Percentiles rank a stretch among this genome's conserved stretches.
These are phyloP conservation scores for Hypsopygia costalis DNA, from an alignment of 2,888 invertebrate species.

Conservation along the genomic window DNA sequence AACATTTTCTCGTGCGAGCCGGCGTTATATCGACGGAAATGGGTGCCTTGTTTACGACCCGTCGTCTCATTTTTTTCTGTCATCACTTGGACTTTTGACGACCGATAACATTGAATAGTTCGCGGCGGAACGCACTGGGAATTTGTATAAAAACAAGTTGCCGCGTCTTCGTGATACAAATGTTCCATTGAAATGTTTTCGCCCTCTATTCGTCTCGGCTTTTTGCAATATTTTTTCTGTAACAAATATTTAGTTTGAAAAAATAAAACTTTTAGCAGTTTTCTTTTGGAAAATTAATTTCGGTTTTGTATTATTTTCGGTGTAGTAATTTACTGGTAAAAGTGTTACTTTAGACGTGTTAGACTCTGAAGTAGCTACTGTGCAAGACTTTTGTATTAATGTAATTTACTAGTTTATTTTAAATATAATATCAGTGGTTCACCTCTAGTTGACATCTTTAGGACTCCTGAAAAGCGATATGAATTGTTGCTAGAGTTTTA, in stretches of 20 bases:
- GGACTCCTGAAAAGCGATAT: background rate
- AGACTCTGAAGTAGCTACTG: no score
- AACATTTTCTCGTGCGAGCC: background rate
- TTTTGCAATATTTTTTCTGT: background rate
- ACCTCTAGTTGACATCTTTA: background rate
- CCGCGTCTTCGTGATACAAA: constrained; percentile 6
- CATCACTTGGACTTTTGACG: constrained; percentile 9
- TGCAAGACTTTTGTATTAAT: no score
- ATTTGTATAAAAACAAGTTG: constrained; percentile 14
- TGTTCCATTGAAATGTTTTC: background rate
- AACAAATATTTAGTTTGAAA: background rate
- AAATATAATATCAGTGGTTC: no score
- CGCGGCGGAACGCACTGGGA: constrained; percentile 1
- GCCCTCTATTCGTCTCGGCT: background rate
- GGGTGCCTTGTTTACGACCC: constrained; percentile 13
- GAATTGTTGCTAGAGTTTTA: background rate
- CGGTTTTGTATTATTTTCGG: no score
- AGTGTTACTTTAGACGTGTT: no score
- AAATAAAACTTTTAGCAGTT: background rate
- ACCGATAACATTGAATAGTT: constrained; percentile 18
- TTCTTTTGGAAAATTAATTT: background rate
- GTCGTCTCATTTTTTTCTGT: constrained; percentile 15
- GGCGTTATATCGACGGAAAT: background rate
- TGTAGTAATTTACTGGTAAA: no score
- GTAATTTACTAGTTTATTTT: no score